phyloP scores from a whole-genome alignment of 2,797 vertebrate genomes.

The Malacoctenus gilli region DNA sequence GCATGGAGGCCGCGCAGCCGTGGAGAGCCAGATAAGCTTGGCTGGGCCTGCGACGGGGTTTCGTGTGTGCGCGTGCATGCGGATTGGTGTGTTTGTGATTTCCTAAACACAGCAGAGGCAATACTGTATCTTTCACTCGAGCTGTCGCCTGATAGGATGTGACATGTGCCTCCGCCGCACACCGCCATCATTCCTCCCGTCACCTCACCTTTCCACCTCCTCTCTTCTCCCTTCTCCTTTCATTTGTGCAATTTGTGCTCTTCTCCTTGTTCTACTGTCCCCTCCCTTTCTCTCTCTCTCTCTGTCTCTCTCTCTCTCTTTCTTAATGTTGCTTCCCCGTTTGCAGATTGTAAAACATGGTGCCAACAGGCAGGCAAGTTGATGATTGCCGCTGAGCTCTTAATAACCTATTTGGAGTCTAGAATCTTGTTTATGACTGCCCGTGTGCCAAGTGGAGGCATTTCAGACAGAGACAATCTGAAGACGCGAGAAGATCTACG shows the following conservation, averaged over 20 bases:
- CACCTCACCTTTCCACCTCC: conserved; percentile 48
- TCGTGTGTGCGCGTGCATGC: conserved; percentile 32
- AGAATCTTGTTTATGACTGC: no score
- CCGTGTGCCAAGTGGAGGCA: no score
- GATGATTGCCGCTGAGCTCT: conserved; percentile 2
- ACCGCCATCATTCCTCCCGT: conserved; percentile 81
- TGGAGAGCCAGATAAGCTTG: conserved; percentile 89
- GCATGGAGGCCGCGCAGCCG: conserved; percentile 74
- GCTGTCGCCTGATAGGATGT: conserved; percentile 92
- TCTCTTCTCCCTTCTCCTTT: conserved; percentile 39
- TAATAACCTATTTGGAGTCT: not conserved
- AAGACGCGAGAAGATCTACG: no score
- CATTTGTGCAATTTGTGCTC: conserved; percentile 20
- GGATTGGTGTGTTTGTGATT: conserved; percentile 36
- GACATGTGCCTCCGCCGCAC: conserved; percentile 87
- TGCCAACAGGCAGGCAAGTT: not conserved
- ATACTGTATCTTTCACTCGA: conserved; percentile 86
- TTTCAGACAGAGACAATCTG: no score
- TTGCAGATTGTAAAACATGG: conserved; percentile 2
- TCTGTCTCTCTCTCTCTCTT: no score
- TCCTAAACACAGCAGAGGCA: conserved; percentile 69
- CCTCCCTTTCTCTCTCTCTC: no score
- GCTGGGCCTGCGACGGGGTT: conserved; percentile 73
- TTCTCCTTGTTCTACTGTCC: no score
- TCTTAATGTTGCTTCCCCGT: not conserved